phyloP scores from a whole-genome alignment of 2,113 vertebrate genomes.

The Hippocampus guttulatus region DNA sequence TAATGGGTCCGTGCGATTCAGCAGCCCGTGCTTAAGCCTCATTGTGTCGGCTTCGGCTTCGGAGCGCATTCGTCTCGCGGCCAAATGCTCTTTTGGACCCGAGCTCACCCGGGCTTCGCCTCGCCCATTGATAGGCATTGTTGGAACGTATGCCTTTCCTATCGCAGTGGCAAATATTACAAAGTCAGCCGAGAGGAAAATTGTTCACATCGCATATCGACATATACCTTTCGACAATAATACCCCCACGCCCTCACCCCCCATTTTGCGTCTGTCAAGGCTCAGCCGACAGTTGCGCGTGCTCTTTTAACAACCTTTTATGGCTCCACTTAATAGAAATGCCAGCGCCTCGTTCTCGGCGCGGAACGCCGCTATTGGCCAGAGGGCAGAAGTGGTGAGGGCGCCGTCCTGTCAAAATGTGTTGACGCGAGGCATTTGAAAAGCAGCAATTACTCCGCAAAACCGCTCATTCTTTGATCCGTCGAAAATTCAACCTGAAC shows the following conservation, averaged over 20 bases:
- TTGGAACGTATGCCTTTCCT: constrained; percentile 22
- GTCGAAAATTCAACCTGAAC: constrained; percentile 6
- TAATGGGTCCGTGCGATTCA: constrained; percentile 52
- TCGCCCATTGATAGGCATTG: constrained; percentile 20
- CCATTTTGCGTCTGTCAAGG: constrained; percentile 35
- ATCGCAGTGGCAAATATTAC: constrained; percentile 15
- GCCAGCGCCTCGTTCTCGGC: constrained; percentile 45
- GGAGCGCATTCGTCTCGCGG: constrained; percentile 56
- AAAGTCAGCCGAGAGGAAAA: constrained; percentile 5
- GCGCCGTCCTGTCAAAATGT: constrained; percentile 37
- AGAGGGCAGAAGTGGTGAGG: constrained; percentile 20
- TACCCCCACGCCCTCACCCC: neutral
- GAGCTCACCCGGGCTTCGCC: constrained; percentile 42
- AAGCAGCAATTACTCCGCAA: neutral
- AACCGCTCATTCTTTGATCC: constrained; percentile 3
- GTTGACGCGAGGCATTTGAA: constrained; percentile 24
- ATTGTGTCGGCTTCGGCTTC: constrained; percentile 61
- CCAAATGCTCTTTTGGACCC: constrained; percentile 58
- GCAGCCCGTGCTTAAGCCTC: constrained; percentile 60
- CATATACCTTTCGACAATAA: neutral
- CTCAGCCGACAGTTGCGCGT: constrained; percentile 22
- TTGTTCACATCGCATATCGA: constrained; percentile 12
- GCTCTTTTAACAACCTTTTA: constrained; percentile 51
- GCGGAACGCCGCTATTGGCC: constrained; percentile 23
- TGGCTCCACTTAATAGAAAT: constrained; percentile 60